Conservation (phyloP, 2,113 vertebrate species). For the Jaculus jaculus region DNA sequence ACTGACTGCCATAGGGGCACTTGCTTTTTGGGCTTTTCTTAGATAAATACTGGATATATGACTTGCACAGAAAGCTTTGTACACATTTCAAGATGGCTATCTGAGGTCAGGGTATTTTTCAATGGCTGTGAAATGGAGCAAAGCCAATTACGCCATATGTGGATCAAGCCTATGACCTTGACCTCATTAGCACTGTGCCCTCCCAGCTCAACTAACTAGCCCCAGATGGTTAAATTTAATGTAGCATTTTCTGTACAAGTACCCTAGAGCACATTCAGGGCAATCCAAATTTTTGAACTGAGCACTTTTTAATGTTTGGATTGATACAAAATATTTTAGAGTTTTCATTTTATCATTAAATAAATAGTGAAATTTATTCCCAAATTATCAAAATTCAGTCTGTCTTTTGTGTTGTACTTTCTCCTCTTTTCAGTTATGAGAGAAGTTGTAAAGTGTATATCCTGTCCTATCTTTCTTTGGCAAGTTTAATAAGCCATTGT, state of each 20-base stretch:
- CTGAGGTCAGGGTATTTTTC: constrained; percentile 68
- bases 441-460: constrained; percentile 82
- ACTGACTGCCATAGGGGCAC: not conserved
- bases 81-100: constrained; percentile 56
- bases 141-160: constrained; percentile 77
- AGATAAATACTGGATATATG: not conserved
- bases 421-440: constrained; percentile 79
- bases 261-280: constrained; percentile 39
- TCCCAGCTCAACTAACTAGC: constrained; percentile 69
- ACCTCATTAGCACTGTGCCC: constrained; percentile 78
- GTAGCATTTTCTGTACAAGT: constrained; percentile 68
- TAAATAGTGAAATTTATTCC: constrained; percentile 66
- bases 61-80: constrained; percentile 11
- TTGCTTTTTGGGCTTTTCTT: constrained; percentile 44
- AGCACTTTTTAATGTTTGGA: constrained; percentile 56
- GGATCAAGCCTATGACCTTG: constrained; percentile 77
- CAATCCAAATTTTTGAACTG: constrained; percentile 50
- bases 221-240: constrained; percentile 77
- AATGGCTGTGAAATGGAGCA: constrained; percentile 75
- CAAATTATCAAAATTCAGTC: constrained; percentile 74
- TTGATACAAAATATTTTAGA: constrained; percentile 51
- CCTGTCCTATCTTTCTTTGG: constrained; percentile 80
- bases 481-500: constrained; percentile 84
- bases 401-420: constrained; percentile 72
- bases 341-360: constrained; percentile 58